Percentiles rank a stretch among this genome's conserved stretches.
These are phyloP conservation scores for Fundulus diaphanus DNA, from an alignment of 2,797 vertebrate species.

Conservation along the genomic window DNA sequence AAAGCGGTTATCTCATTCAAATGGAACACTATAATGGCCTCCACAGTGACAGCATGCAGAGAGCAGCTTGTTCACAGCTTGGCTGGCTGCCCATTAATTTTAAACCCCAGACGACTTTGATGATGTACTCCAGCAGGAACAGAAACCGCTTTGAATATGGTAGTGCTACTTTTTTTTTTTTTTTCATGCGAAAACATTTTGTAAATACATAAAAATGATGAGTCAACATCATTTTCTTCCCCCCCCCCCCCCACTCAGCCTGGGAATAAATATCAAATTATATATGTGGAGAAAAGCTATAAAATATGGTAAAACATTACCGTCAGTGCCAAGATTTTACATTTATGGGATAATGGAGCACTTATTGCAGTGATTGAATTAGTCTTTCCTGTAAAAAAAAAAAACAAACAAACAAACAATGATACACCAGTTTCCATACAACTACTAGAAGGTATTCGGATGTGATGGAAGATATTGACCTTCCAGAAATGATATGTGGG, in stretches of 20 bases:
- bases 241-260: slow-evolving; percentile 6
- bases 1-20: slow-evolving; percentile 62
- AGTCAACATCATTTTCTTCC: slow-evolving; percentile 14
- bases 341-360: slow-evolving; percentile 20
- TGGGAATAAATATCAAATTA: slow-evolving; percentile 3
- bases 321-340: slow-evolving; percentile 25
- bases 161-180: slow-evolving; percentile 1
- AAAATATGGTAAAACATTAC: slow-evolving; percentile 16
- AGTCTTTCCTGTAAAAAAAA: slow-evolving; percentile 17
- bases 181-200: slow-evolving; percentile 14
- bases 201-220: not conserved
- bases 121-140: slow-evolving; percentile 22
- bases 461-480: slow-evolving; percentile 69
- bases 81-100: slow-evolving; percentile 51
- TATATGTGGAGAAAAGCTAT: slow-evolving; percentile 18
- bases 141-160: slow-evolving; percentile 13
- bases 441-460: slow-evolving; percentile 47
- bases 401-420: not conserved
- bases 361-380: slow-evolving; percentile 24
- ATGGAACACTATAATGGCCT: slow-evolving; percentile 67
- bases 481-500: slow-evolving; percentile 73
- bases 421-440: slow-evolving; percentile 29
- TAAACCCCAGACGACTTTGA: slow-evolving; percentile 33
- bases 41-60: slow-evolving; percentile 53
- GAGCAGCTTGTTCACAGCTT: slow-evolving; percentile 55